phyloP scores from a whole-genome alignment of 1,140 invertebrate genomes.

The Drosophila repleta region DNA sequence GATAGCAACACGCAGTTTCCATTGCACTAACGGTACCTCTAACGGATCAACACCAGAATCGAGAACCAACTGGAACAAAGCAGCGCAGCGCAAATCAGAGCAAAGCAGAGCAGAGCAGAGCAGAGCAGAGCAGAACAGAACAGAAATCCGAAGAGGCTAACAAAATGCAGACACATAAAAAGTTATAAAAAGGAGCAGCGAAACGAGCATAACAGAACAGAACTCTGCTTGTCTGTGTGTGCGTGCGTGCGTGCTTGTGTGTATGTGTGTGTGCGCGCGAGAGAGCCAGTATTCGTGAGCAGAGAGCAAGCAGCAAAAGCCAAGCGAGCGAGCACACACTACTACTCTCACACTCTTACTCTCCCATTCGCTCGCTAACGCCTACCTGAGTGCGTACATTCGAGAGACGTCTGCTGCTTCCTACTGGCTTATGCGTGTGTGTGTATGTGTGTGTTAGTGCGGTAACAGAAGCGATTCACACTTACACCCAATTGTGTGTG shows the following conservation, averaged over 20 bases:
- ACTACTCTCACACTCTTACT: constrained; percentile 15
- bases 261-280: constrained; percentile 9
- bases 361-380: constrained; percentile 4
- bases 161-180: constrained; percentile 51
- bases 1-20: constrained; percentile 29
- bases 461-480: constrained; percentile 16
- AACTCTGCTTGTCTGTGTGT: constrained; percentile 4
- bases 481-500: constrained; percentile 16
- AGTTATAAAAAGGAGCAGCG: constrained; percentile 19
- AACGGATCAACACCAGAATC: constrained; percentile 37
- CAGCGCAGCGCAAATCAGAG: too few species aligned
- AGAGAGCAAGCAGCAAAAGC: too few species aligned
- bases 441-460: constrained; percentile 14
- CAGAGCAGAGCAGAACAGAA: not conserved
- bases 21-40: constrained; percentile 50
- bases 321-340: constrained; percentile 10
- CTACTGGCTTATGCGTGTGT: not conserved
- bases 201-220: constrained; percentile 9
- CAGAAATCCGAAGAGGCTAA: constrained; percentile 23
- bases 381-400: constrained; percentile 3
- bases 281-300: too few species aligned
- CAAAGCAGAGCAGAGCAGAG: not conserved
- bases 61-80: constrained; percentile 8
- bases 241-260: constrained; percentile 2
- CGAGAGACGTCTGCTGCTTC: constrained; percentile 2